phyloP scores from a whole-genome alignment of 2,888 invertebrate genomes.

The Oscheius myriophilus region DNA sequence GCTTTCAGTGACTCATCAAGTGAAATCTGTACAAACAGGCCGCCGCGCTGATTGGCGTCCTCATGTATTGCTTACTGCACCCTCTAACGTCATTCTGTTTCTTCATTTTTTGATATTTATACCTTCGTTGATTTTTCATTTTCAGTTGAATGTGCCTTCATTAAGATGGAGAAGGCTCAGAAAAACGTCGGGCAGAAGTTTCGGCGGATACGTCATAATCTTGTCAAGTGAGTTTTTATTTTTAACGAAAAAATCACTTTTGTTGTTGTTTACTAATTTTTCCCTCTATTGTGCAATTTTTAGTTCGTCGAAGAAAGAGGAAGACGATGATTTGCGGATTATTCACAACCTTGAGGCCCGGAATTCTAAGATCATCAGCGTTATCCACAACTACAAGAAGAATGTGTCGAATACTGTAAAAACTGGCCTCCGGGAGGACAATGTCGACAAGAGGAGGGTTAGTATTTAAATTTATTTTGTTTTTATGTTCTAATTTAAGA shows the following conservation, averaged over 20 bases:
- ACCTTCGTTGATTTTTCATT: neutral
- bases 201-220: slow-evolving; percentile 29
- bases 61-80: neutral
- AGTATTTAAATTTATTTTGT: neutral
- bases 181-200: slow-evolving; percentile 36
- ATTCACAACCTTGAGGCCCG: slow-evolving; percentile 34
- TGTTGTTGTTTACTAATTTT: neutral
- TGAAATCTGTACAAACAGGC: slow-evolving; percentile 29
- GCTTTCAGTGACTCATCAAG: slow-evolving; percentile 21
- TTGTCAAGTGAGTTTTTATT: slow-evolving; percentile 28
- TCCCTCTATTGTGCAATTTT: slow-evolving; percentile 4
- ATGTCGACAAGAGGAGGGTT: slow-evolving; percentile 54
- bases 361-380: slow-evolving; percentile 40
- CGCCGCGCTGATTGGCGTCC: slow-evolving; percentile 22
- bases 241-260: too few relatives aligned
- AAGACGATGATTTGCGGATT: slow-evolving; percentile 37
- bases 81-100: too few relatives aligned
- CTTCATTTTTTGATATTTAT: neutral
- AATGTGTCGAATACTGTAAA: slow-evolving; percentile 42
- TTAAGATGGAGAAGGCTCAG: slow-evolving; percentile 32
- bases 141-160: slow-evolving; percentile 13
- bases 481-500: slow-evolving; percentile 73
- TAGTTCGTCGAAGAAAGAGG: slow-evolving; percentile 36
- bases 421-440: slow-evolving; percentile 53
- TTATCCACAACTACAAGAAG: slow-evolving; percentile 41